Conservation (phyloP, 2,888 invertebrate genomes). For the Phyllotreta striolata region DNA sequence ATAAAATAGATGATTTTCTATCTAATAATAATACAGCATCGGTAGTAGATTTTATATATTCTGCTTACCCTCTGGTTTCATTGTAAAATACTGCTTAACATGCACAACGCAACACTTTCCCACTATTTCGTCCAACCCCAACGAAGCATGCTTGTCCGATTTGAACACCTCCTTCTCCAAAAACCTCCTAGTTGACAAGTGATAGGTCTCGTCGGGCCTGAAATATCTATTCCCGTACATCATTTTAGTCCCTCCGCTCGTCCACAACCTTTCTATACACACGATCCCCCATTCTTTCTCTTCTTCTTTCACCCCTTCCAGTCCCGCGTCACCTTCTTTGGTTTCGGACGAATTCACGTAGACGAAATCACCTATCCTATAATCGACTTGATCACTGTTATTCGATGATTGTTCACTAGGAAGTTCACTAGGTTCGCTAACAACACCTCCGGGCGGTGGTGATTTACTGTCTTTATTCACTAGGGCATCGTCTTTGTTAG, state of each 20-base stretch:
- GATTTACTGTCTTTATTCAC: too few relatives aligned
- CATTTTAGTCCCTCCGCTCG: conserved; percentile 82
- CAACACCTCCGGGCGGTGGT: too few relatives aligned
- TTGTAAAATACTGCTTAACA: conserved; percentile 93
- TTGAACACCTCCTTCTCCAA: conserved; percentile 96
- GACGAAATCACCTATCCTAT: too few relatives aligned
- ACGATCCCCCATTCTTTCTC: conserved; percentile 75
- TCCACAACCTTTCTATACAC: conserved; percentile 78
- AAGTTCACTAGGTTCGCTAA: too few relatives aligned
- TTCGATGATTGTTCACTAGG: too few relatives aligned
- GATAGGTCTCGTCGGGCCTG: conserved; percentile 95
- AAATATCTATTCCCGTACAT: conserved; percentile 91
- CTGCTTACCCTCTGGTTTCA: conserved; percentile 75
- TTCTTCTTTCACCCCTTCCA: conserved; percentile 76
- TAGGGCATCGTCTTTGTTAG: too few relatives aligned
- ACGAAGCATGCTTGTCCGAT: conserved; percentile 86
- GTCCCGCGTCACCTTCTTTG: conserved; percentile 90
- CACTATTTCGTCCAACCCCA: conserved; percentile 83
- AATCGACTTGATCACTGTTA: too few relatives aligned
- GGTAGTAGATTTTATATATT: not conserved
- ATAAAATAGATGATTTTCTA: not conserved
- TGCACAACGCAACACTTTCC: conserved; percentile 94
- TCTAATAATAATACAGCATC: not conserved
- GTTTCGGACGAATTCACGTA: conserved; percentile 66
- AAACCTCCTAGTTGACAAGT: conserved; percentile 93